Conservation (phyloP, 2,888 invertebrate genomes). For the Rhabditoides inermis region DNA sequence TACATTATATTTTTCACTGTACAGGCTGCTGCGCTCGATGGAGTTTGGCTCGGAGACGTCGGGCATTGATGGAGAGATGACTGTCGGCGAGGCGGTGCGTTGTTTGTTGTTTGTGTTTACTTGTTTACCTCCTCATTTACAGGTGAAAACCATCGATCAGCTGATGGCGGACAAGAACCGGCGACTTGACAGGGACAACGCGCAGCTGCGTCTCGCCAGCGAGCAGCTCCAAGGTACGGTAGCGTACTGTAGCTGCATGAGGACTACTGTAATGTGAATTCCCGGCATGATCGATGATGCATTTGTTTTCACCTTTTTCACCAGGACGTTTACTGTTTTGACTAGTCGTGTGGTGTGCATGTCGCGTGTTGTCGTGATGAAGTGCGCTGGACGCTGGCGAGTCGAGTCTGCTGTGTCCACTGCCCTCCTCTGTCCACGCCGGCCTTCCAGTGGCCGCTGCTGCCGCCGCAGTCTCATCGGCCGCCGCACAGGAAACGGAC, state of each 20-base stretch:
- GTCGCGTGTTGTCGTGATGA: too few species aligned
- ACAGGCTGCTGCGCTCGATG: slow-evolving; percentile 30
- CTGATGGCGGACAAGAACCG: slow-evolving; percentile 71
- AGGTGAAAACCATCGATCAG: slow-evolving; percentile 66
- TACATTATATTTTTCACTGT: too few species aligned
- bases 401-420: too few species aligned
- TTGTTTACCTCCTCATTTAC: too few species aligned
- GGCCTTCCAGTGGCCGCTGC: slow-evolving; percentile 1
- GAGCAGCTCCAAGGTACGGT: slow-evolving; percentile 39
- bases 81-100: slow-evolving; percentile 62
- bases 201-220: slow-evolving; percentile 55
- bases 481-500: neutral
- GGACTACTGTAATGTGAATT: too few species aligned
- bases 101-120: too few species aligned
- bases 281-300: too few species aligned
- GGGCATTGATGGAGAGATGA: slow-evolving; percentile 67
- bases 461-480: neutral
- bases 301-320: too few species aligned
- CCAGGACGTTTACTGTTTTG: too few species aligned
- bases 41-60: slow-evolving; percentile 31
- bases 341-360: too few species aligned
- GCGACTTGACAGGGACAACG: slow-evolving; percentile 63
- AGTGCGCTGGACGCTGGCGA: too few species aligned
- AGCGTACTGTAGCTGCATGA: too few species aligned
- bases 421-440: neutral